Conservation (phyloP, 2,888 invertebrate genomes). For the Drosophila seclusa region DNA sequence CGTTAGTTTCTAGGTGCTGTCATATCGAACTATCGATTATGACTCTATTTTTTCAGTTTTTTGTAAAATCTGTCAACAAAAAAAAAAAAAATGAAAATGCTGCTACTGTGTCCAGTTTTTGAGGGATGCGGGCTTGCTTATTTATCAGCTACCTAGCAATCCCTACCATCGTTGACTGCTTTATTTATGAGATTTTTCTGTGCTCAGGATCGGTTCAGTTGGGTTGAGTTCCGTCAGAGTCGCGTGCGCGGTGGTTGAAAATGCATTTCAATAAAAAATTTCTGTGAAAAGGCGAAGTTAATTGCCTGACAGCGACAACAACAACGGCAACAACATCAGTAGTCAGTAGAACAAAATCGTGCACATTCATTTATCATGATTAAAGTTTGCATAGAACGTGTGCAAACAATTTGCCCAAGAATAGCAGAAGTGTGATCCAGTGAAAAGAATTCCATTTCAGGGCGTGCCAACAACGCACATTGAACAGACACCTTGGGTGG, state of each 20-base stretch:
- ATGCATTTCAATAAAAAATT: slow-evolving; percentile 73
- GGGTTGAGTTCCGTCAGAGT: slow-evolving; percentile 5
- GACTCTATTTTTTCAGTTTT: slow-evolving; percentile 54
- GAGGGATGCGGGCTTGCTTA: slow-evolving; percentile 46
- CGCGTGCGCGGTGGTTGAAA: slow-evolving; percentile 64
- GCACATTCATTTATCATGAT: slow-evolving; percentile 79
- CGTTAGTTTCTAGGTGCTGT: slow-evolving; percentile 46
- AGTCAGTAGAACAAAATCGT: slow-evolving; percentile 43
- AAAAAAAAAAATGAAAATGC: slow-evolving; percentile 21
- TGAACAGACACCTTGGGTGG: slow-evolving; percentile 67
- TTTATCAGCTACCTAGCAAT: slow-evolving; percentile 49
- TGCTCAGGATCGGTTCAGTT: slow-evolving; percentile 23
- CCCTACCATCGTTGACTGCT: slow-evolving; percentile 52
- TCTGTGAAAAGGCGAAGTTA: slow-evolving; percentile 63
- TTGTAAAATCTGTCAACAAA: slow-evolving; percentile 50
- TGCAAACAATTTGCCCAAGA: slow-evolving; percentile 65
- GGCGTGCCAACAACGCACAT: slow-evolving; percentile 69
- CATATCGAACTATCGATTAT: slow-evolving; percentile 63
- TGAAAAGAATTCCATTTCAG: slow-evolving; percentile 61
- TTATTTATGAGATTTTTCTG: slow-evolving; percentile 64
- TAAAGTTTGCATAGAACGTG: slow-evolving; percentile 76
- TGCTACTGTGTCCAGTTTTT: slow-evolving; percentile 47
- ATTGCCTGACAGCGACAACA: slow-evolving; percentile 59
- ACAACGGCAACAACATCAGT: slow-evolving; percentile 43
- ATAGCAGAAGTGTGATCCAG: slow-evolving; percentile 37